Percentiles rank a stretch among this genome's conserved stretches.
Conservation (phyloP, 2,797 vertebrate species). For the Uromys caudimaculatus region DNA sequence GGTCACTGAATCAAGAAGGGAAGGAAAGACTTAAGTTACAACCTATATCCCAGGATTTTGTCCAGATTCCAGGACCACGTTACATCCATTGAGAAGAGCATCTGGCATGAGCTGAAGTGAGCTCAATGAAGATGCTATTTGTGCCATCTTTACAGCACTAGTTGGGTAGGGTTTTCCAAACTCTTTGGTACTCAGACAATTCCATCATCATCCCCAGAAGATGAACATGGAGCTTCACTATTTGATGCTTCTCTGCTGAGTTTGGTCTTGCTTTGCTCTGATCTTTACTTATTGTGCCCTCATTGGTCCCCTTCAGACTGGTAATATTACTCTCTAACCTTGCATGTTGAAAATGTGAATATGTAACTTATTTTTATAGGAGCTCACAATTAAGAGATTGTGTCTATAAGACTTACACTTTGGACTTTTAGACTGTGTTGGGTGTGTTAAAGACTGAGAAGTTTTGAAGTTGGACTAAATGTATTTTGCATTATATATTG, state of each 20-base stretch:
- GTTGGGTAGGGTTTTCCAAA: not conserved
- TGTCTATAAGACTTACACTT: not conserved
- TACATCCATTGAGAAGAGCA: not conserved
- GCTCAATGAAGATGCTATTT: not conserved
- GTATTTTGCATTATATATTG: not conserved
- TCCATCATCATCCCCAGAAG: not conserved
- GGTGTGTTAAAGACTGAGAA: not conserved
- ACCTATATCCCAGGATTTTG: not conserved
- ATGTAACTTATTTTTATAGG: not conserved
- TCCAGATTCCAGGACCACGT: not conserved
- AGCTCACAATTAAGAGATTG: not conserved
- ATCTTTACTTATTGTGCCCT: not conserved
- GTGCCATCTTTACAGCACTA: not conserved
- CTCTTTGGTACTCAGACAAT: not conserved
- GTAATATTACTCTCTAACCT: not conserved
- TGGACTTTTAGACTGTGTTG: not conserved
- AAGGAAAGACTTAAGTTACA: too few relatives aligned
- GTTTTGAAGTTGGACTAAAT: not conserved
- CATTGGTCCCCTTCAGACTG: not conserved
- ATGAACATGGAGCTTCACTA: not conserved
- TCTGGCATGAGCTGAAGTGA: not conserved
- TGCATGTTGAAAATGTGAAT: not conserved
- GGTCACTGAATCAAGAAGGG: not conserved
- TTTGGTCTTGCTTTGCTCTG: too few relatives aligned
- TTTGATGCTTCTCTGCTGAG: not conserved